Evolutionary conservation across 2,797 vertebrate species (phyloP).

Genomic region (Melanotaenia trifasciata): DNA sequence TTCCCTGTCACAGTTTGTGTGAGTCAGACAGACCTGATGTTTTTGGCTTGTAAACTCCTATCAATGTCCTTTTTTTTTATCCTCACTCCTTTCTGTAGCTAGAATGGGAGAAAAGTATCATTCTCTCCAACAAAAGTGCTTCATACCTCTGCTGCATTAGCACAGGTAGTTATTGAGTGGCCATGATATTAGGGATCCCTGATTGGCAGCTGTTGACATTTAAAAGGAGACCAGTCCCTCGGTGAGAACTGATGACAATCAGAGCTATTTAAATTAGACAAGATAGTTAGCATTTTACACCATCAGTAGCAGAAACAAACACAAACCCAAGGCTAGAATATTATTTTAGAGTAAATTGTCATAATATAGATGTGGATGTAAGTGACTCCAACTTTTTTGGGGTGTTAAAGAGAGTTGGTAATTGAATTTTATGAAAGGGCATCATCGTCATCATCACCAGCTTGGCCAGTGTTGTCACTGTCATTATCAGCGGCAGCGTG

Average conservation of each 20-base stretch:
- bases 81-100: conserved; percentile 25
- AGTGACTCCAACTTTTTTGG: not conserved
- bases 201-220: conserved; percentile 74
- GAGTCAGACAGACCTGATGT: conserved; percentile 37
- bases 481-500: conserved; percentile 25
- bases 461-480: conserved; percentile 14
- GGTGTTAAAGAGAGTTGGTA: not conserved
- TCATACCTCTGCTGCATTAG: conserved; percentile 33
- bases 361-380: not conserved
- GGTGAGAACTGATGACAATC: conserved; percentile 51
- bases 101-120: conserved; percentile 25
- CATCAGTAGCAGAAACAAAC: conserved; percentile 14
- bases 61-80: conserved; percentile 28
- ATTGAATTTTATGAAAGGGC: conserved; percentile 2
- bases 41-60: conserved; percentile 19
- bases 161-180: conserved; percentile 23
- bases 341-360: conserved; percentile 6
- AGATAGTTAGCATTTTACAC: conserved; percentile 47
- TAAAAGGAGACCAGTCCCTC: conserved; percentile 46
- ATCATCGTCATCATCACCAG: not conserved
- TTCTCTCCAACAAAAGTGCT: conserved; percentile 41
- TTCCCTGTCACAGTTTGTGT: conserved; percentile 26
- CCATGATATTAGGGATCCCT: conserved; percentile 66
- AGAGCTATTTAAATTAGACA: conserved; percentile 43
- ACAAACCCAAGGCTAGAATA: conserved; percentile 4